Conservation (phyloP, 2,888 invertebrate species). For the Metopia argyrocephala region DNA sequence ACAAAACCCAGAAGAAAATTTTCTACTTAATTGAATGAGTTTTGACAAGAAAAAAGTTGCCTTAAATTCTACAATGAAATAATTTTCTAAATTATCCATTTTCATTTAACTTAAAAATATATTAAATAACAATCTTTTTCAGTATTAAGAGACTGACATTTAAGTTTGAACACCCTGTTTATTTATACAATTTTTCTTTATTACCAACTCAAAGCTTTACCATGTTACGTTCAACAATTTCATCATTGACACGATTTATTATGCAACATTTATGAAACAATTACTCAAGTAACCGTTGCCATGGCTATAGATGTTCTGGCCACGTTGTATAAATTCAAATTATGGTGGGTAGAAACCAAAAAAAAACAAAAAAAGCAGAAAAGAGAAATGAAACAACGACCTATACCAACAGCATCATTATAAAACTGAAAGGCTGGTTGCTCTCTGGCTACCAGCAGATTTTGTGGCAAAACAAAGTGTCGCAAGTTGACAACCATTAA, state of each 20-base stretch:
- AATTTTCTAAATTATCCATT: too few species aligned
- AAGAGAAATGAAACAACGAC: constrained; percentile 23
- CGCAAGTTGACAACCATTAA: constrained; percentile 53
- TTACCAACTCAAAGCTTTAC: constrained; percentile 5
- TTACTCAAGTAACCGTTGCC: constrained; percentile 60
- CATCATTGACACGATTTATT: constrained; percentile 66
- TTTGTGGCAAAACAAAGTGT: constrained; percentile 60
- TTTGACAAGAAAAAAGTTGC: too few species aligned
- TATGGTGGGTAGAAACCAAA: not conserved
- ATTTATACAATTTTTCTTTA: not conserved
- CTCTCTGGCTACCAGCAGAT: constrained; percentile 44
- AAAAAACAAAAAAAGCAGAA: not conserved
- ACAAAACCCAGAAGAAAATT: too few species aligned
- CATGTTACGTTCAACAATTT: constrained; percentile 43
- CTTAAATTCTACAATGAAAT: too few species aligned
- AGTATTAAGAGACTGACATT: too few species aligned
- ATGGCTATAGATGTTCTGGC: constrained; percentile 5
- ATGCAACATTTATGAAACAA: constrained; percentile 67
- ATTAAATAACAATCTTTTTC: too few species aligned
- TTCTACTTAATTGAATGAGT: too few species aligned
- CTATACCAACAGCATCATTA: constrained; percentile 45
- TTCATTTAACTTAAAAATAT: too few species aligned
- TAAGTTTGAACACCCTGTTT: too few species aligned
- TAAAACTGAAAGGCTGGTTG: not conserved
- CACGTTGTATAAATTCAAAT: constrained; percentile 3